Conservation (phyloP, 1,140 invertebrate species). For the Mya arenaria region DNA sequence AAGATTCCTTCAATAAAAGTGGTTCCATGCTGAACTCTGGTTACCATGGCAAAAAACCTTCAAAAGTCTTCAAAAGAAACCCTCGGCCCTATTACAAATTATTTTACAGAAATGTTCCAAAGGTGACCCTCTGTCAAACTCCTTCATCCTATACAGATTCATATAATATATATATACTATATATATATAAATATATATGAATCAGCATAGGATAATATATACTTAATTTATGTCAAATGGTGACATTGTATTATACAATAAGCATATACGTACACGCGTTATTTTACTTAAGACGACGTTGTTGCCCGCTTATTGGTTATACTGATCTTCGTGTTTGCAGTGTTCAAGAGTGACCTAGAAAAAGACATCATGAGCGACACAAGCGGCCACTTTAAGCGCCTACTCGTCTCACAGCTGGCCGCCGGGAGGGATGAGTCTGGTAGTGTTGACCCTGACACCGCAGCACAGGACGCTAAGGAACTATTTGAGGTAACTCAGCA, state of each 20-base stretch:
- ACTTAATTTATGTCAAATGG: background rate
- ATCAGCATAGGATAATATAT: background rate
- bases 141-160: no score
- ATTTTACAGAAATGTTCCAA: no score
- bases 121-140: no score
- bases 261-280: background rate
- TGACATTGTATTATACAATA: background rate
- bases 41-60: no score
- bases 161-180: background rate
- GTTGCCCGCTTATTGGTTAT: no score
- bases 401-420: slow-evolving; percentile 86
- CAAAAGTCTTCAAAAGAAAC: no score
- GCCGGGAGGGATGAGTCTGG: slow-evolving; percentile 51
- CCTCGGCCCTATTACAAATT: no score
- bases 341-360: slow-evolving; percentile 92
- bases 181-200: background rate
- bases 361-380: slow-evolving; percentile 94
- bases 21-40: no score
- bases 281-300: background rate
- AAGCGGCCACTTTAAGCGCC: slow-evolving; percentile 94
- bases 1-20: no score
- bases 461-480: slow-evolving; percentile 71
- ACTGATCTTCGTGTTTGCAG: no score
- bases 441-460: slow-evolving; percentile 60
- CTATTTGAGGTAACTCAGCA: slow-evolving; percentile 67